Evolutionary conservation across 1,140 invertebrate species (phyloP).

Genomic region (Aphelenchoides avenae): DNA sequence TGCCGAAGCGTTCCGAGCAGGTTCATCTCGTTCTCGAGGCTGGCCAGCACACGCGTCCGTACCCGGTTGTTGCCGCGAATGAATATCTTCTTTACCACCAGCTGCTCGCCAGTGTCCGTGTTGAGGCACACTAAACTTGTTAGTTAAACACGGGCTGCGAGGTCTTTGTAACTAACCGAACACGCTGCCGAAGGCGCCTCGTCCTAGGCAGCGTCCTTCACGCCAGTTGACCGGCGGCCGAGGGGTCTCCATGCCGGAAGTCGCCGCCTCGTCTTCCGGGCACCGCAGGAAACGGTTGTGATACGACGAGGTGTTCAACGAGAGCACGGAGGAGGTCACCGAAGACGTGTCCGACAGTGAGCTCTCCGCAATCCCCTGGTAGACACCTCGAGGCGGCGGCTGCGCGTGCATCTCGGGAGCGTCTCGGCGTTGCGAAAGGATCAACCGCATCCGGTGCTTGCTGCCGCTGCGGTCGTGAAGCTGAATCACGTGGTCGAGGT

Average conservation of each 20-base stretch:
- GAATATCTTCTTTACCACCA: conserved; percentile 41
- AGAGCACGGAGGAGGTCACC: conserved; percentile 39
- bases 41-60: conserved; percentile 33
- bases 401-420: conserved; percentile 4
- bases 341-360: conserved; percentile 42
- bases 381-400: conserved; percentile 33
- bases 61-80: conserved; percentile 16
- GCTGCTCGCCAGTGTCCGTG: conserved; percentile 39
- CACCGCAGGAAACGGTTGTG: conserved; percentile 9
- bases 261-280: conserved; percentile 15
- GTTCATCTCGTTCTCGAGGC: conserved; percentile 40
- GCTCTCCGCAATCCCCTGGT: conserved; percentile 35
- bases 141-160: not conserved
- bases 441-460: conserved; percentile 35
- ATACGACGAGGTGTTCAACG: conserved; percentile 10
- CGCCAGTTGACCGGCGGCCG: conserved; percentile 20
- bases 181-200: conserved; percentile 30
- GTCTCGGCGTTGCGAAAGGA: conserved; percentile 15
- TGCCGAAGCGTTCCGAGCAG: conserved; percentile 32
- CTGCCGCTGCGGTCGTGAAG: conserved; percentile 28
- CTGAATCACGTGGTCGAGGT: conserved; percentile 37
- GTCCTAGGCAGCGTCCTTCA: conserved; percentile 31
- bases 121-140: conserved; percentile 43
- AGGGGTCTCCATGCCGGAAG: conserved; percentile 13
- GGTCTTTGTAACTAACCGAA: conserved; percentile 4